phyloP scores from a whole-genome alignment of 2,113 vertebrate genomes.

The Scalopus aquaticus region DNA sequence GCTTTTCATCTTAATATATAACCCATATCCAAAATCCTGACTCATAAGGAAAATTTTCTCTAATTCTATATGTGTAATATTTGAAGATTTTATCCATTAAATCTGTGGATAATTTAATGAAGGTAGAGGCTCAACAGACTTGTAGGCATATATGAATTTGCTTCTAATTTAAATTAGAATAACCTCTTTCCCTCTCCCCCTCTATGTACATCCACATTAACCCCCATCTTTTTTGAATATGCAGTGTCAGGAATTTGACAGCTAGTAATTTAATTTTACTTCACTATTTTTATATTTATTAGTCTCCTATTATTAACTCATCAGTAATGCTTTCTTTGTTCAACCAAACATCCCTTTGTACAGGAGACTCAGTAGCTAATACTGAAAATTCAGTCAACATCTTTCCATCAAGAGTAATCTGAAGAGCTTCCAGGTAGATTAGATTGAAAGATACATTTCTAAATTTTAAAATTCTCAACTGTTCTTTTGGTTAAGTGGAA shows the following conservation, averaged over 20 bases:
- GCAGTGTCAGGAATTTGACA: not conserved
- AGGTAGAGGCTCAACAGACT: not conserved
- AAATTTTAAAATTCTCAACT: not conserved
- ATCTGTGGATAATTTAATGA: not conserved
- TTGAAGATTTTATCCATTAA: not conserved
- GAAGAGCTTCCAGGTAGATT: slow-evolving; percentile 20
- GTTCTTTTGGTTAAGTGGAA: not conserved
- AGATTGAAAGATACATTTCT: not conserved
- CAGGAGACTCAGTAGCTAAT: not conserved
- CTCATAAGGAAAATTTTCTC: not conserved
- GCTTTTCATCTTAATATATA: not conserved
- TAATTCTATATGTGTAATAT: not conserved
- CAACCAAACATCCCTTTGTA: not conserved
- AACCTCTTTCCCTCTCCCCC: not conserved
- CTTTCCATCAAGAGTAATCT: not conserved
- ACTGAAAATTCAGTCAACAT: not conserved
- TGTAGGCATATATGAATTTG: not conserved
- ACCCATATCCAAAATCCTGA: not conserved
- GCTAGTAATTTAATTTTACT: not conserved
- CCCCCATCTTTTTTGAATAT: not conserved
- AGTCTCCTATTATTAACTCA: not conserved
- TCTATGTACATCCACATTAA: not conserved
- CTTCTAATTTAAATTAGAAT: slow-evolving; percentile 14
- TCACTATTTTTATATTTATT: slow-evolving; percentile 27
- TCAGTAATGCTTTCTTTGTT: not conserved